These are phyloP conservation scores for Sclerurus mexicanus DNA, from an alignment of 2,113 vertebrate species.

Conservation along the genomic window DNA sequence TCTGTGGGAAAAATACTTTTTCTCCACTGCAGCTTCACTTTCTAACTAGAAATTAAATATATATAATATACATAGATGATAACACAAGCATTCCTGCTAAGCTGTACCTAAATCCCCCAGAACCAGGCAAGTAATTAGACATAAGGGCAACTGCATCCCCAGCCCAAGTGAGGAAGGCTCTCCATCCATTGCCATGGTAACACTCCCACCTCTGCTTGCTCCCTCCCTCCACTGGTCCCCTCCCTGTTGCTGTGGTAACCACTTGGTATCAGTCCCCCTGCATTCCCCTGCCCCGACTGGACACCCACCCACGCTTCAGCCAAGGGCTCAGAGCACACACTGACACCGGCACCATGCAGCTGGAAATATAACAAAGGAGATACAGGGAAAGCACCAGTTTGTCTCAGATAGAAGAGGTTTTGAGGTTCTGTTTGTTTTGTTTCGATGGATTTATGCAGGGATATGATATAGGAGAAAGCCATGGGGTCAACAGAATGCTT, in stretches of 20 bases:
- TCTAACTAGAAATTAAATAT: neutral
- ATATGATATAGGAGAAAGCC: neutral
- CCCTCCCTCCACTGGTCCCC: neutral
- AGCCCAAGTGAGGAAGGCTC: neutral
- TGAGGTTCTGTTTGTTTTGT: neutral
- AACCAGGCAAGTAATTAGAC: neutral
- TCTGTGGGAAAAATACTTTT: neutral
- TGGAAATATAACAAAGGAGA: neutral
- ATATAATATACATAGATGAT: neutral
- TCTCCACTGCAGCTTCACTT: neutral
- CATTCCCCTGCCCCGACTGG: neutral
- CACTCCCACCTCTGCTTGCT: neutral
- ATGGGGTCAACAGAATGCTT: neutral
- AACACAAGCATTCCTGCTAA: neutral
- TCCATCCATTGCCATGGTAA: slow-evolving; percentile 36
- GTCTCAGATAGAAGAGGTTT: neutral
- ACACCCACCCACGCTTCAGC: neutral
- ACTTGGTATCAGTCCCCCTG: neutral
- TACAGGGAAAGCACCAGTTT: accelerated
- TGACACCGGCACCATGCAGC: accelerated
- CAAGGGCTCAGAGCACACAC: accelerated
- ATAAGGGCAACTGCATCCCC: neutral
- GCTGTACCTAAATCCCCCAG: neutral
- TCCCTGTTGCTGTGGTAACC: slow-evolving; percentile 47
- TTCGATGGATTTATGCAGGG: neutral